Percentiles rank a stretch among this genome's conserved stretches.
These are phyloP conservation scores for Rafetus swinhoei DNA, from an alignment of 2,113 vertebrate genomes.

Conservation along the genomic window DNA sequence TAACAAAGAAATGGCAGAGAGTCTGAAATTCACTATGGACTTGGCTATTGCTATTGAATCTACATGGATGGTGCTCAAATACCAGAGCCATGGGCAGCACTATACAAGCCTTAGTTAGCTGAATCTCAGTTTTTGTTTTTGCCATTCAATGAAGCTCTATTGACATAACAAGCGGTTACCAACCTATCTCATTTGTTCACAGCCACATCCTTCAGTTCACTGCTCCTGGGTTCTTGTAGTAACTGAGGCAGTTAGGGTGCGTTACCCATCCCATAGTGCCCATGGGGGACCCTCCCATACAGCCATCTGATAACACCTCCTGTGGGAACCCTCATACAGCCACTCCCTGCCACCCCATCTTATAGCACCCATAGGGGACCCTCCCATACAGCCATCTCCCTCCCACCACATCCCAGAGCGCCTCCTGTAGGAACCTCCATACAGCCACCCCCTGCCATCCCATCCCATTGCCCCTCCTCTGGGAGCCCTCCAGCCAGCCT, in stretches of 20 bases:
- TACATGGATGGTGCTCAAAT: neutral
- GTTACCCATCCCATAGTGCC: neutral
- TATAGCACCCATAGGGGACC: no score
- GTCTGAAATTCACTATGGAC: neutral
- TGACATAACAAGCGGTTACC: neutral
- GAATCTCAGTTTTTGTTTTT: neutral
- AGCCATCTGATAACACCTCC: neutral
- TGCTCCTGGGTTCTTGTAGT: neutral
- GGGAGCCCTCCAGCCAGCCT: no score
- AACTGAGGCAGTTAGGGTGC: neutral
- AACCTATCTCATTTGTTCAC: neutral
- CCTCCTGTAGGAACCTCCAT: rapidly evolving
- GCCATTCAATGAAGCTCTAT: neutral
- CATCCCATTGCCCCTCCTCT: no score
- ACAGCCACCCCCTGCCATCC: neutral
- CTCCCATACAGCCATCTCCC: no score
- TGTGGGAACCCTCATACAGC: neutral
- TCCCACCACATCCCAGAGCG: rapidly evolving
- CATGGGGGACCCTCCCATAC: no score
- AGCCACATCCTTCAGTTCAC: neutral
- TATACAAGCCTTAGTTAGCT: neutral
- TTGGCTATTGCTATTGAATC: neutral
- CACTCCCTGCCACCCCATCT: no score
- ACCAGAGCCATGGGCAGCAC: neutral
- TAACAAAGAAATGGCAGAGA: neutral